These are phyloP conservation scores for Tetranychus piercei DNA, from an alignment of 2,888 invertebrate genomes.

Conservation along the genomic window DNA sequence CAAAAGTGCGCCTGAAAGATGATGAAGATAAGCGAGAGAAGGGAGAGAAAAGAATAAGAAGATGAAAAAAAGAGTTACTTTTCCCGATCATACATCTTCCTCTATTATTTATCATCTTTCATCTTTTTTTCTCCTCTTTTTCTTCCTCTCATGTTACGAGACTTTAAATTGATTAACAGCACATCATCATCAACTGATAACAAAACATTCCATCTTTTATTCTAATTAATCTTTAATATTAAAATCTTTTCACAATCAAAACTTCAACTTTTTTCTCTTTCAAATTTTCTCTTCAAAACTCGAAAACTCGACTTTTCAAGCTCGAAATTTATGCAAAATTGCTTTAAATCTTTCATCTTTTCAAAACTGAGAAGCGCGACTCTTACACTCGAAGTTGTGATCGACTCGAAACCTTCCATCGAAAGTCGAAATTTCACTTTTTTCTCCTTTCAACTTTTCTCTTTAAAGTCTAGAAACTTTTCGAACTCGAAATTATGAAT, in stretches of 20 bases:
- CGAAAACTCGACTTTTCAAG: too few relatives aligned
- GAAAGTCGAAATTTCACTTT: background rate
- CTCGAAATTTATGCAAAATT: too few relatives aligned
- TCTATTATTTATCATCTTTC: background rate
- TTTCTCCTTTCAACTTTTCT: background rate
- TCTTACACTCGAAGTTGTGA: too few relatives aligned
- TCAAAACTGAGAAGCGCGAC: too few relatives aligned
- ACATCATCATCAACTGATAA: background rate
- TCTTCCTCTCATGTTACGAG: background rate
- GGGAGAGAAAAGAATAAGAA: background rate
- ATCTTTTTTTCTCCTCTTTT: background rate
- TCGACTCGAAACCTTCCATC: too few relatives aligned
- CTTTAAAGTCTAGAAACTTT: background rate
- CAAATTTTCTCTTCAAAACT: background rate
- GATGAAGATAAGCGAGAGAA: background rate
- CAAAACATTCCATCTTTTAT: too few relatives aligned
- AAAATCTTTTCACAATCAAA: too few relatives aligned
- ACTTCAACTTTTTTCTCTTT: background rate
- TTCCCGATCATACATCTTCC: background rate
- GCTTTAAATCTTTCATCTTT: too few relatives aligned
- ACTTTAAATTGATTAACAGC: background rate
- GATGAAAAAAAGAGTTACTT: conserved; percentile 2
- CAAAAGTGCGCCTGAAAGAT: background rate
- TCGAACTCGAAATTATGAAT: background rate
- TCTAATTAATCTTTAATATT: too few relatives aligned